Percentiles rank a stretch among this genome's conserved stretches.
Evolutionary conservation across 1,140 invertebrate genomes (phyloP).

Genomic region (Leptinotarsa texana): DNA sequence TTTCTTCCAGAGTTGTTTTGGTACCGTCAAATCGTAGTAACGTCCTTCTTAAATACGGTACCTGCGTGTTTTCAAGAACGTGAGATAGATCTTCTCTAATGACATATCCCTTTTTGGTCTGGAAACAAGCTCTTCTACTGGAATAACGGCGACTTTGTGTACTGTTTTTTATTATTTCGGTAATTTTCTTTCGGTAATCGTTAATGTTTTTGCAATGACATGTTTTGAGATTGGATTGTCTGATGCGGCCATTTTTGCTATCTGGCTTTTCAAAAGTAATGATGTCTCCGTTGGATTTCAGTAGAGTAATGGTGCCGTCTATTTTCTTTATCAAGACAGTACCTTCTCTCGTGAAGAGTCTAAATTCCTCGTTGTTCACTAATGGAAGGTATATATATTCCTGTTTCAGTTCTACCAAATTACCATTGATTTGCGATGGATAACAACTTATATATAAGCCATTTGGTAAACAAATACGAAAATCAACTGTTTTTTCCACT

Average conservation of each 20-base stretch:
- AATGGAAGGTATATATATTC: conserved; percentile 18
- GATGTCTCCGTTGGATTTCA: conserved; percentile 38
- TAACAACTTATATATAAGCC: conserved; percentile 36
- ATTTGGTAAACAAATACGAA: conserved; percentile 38
- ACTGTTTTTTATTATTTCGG: conserved; percentile 29
- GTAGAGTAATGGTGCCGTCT: conserved; percentile 39
- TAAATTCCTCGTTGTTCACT: conserved; percentile 35
- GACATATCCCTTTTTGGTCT: conserved; percentile 32
- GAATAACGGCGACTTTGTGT: conserved; percentile 23
- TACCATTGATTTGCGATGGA: conserved; percentile 9
- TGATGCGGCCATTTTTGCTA: conserved; percentile 1
- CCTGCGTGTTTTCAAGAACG: conserved; percentile 30
- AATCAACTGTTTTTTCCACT: conserved; percentile 26
- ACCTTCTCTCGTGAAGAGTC: conserved; percentile 39
- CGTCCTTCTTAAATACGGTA: conserved; percentile 36
- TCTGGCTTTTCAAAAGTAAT: conserved; percentile 36
- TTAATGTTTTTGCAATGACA: conserved; percentile 30
- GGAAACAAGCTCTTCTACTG: conserved; percentile 33
- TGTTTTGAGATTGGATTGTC: background rate
- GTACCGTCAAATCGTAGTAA: conserved; percentile 38
- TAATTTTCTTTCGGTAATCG: conserved; percentile 34
- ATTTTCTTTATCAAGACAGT: conserved; percentile 37
- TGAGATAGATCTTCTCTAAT: conserved; percentile 26
- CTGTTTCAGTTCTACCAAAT: conserved; percentile 35
- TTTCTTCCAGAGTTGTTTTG: conserved; percentile 29